Conservation (phyloP, 1,140 invertebrate genomes). For the Dendroctonus valens region DNA sequence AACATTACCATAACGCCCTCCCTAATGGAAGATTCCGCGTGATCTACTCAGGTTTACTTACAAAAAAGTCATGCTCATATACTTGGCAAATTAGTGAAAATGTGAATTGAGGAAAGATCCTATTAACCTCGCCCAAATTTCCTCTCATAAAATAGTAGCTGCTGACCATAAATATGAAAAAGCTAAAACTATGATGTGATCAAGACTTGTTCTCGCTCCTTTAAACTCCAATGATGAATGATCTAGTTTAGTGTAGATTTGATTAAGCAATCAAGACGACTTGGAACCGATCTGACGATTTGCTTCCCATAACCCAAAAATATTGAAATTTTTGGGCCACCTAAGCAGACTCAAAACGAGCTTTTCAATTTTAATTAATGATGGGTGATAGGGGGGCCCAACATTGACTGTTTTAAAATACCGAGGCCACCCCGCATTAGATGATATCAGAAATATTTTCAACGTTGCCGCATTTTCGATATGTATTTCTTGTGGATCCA, state of each 20-base stretch:
- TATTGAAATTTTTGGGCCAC: constrained; percentile 6
- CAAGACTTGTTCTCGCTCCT: too few species aligned
- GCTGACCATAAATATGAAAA: too few species aligned
- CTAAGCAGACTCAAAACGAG: background rate
- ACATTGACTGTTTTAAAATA: constrained; percentile 23
- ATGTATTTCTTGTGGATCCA: background rate
- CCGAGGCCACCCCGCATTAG: constrained; percentile 23
- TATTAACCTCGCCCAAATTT: too few species aligned
- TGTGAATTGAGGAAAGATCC: too few species aligned
- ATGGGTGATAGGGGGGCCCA: constrained; percentile 17
- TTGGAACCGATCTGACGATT: constrained; percentile 1
- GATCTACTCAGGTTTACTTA: too few species aligned
- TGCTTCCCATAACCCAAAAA: constrained; percentile 12
- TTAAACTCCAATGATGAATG: too few species aligned
- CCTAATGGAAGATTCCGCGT: too few species aligned
- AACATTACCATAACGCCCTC: too few species aligned
- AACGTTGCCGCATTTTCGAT: constrained; percentile 13
- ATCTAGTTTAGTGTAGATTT: background rate
- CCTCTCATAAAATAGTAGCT: too few species aligned
- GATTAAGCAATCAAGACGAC: constrained; percentile 4
- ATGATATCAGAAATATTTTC: constrained; percentile 28
- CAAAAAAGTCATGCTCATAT: too few species aligned
- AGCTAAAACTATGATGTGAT: too few species aligned
- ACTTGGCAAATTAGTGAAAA: too few species aligned
- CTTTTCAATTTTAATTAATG: constrained; percentile 19